phyloP scores from a whole-genome alignment of 2,797 vertebrate genomes.

The Pipistrellus kuhlii region DNA sequence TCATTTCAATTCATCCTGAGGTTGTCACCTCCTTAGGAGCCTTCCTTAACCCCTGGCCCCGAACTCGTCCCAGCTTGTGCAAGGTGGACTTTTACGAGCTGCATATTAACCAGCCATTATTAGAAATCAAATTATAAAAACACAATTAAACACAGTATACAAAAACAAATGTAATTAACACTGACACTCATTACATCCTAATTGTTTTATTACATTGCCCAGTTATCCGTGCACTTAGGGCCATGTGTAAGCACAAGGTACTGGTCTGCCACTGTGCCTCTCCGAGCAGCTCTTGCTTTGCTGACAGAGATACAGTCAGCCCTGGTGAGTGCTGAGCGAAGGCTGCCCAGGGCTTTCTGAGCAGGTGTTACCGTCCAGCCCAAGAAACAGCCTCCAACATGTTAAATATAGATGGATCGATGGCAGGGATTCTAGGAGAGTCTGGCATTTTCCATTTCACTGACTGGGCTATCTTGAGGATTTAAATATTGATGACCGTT shows the following conservation, averaged over 20 bases:
- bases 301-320: too few relatives aligned
- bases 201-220: background rate
- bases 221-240: background rate
- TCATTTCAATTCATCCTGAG: background rate
- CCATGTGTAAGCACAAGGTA: background rate
- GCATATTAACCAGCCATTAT: background rate
- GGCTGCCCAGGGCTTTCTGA: background rate
- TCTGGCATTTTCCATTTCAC: background rate
- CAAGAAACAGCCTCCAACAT: background rate
- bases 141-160: background rate
- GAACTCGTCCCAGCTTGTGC: background rate
- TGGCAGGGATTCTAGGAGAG: background rate
- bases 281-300: background rate
- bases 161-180: background rate
- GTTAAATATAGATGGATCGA: background rate
- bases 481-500: conserved; percentile 40
- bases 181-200: background rate
- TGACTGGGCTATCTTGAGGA: background rate
- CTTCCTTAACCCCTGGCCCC: conserved; percentile 40
- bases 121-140: background rate
- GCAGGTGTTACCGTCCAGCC: background rate
- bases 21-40: background rate
- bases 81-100: background rate
- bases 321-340: background rate
- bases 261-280: too few relatives aligned